Percentiles rank a stretch among this genome's conserved stretches.
phyloP scores from a whole-genome alignment of 2,888 invertebrate genomes.

The Mythimna pallens region DNA sequence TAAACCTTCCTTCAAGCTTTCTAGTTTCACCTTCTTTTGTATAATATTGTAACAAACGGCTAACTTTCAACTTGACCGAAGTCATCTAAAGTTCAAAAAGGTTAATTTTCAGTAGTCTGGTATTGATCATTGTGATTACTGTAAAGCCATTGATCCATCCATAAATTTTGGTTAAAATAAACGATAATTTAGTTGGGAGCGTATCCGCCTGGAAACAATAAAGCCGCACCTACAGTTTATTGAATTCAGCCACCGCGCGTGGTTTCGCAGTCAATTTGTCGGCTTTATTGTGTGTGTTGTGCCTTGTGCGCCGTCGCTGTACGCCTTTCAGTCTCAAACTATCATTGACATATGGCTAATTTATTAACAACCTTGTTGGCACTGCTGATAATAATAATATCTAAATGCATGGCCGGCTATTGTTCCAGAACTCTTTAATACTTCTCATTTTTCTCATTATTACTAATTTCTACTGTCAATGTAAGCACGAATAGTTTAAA shows the following conservation, averaged over 20 bases:
- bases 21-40: conserved; percentile 10
- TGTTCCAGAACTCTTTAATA: conserved; percentile 28
- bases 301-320: conserved; percentile 69
- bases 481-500: conserved; percentile 4
- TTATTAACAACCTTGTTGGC: conserved; percentile 66
- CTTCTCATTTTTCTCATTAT: conserved; percentile 2
- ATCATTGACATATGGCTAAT: conserved; percentile 63
- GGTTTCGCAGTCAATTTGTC: conserved; percentile 86
- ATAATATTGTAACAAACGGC: conserved; percentile 21
- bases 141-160: conserved; percentile 21
- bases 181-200: conserved; percentile 67
- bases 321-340: conserved; percentile 72
- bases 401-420: neutral
- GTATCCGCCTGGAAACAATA: conserved; percentile 84
- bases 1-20: conserved; percentile 7
- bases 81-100: conserved; percentile 21
- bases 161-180: conserved; percentile 61
- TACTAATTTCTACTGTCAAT: neutral
- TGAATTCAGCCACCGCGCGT: conserved; percentile 78
- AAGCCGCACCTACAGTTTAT: conserved; percentile 81
- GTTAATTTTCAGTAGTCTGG: conserved; percentile 6
- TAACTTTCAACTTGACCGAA: conserved; percentile 21
- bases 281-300: conserved; percentile 83
- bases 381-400: conserved; percentile 14
- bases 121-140: conserved; percentile 13